Evolutionary conservation across 35 echinoderm and acorn worm species (phyloP), one percentile per base, ranked within the genome.

Genomic region (Eucidaris tribuloides): DNA sequence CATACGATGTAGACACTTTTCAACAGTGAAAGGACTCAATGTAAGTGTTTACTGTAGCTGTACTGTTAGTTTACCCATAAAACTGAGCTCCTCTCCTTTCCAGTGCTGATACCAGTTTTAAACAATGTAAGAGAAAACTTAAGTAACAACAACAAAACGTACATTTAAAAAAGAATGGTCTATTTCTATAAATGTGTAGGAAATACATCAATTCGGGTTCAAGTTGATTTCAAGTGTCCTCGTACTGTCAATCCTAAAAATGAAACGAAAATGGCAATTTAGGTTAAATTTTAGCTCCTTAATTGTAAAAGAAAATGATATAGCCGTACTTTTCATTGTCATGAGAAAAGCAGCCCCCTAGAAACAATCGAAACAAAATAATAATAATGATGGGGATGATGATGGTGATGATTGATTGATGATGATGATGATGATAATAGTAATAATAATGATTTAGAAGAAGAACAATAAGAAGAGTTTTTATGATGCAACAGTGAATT

Each of bases 11-110:
- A 80, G 79, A 40, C 42, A 44, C 2, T 89, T 89, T 89, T 89
- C 87, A 14, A 82, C 79, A 29, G 87, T 89, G 45, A 89, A 89
- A 56, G 87, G 87, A 19, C 48, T 89, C 30, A 89, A 89, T 89
- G 87, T 89, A 74, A 89, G 87, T 89, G 34, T 30, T 40, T 45
- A 36, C 27, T 49, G 19, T 37, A 35, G 25, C 57, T 37, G 40
- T 62, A 48, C 11, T 28, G 20, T 45, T 46, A 39, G 7, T 2
- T 46, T 15, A 4, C 50, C 3, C 2, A 78, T 20, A 31, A 2
- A 19, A 3, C 43, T 14, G 42, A 36, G 3, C 36, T 45, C 72
- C n/a, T n/a, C n/a, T n/a, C n/a, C n/a, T n/a, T n/a, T n/a, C n/a
- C n/a, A n/a, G n/a, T n/a, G n/a, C 2, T 65, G 32, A 63, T 34